These are phyloP conservation scores for Megaceryle maxima DNA, from an alignment of 2,113 vertebrate species.

Conservation along the genomic window DNA sequence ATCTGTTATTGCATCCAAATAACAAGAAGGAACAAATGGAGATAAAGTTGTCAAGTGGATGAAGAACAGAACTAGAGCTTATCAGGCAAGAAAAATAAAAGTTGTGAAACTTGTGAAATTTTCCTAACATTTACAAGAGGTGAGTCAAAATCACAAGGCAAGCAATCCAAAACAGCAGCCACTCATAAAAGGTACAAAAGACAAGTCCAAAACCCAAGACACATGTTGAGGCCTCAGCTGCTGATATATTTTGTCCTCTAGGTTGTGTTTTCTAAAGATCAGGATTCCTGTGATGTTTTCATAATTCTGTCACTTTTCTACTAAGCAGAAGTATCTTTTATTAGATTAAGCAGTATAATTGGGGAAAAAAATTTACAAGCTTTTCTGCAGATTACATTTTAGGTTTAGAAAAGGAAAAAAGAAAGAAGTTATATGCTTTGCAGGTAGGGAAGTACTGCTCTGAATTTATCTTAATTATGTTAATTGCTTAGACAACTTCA, in stretches of 20 bases:
- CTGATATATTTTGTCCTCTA: neutral
- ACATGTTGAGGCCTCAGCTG: neutral
- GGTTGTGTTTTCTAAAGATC: neutral
- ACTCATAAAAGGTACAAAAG: neutral
- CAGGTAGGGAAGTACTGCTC: neutral
- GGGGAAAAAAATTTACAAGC: neutral
- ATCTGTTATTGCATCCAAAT: neutral
- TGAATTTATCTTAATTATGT: neutral
- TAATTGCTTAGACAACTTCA: neutral
- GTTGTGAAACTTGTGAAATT: constrained; percentile 3
- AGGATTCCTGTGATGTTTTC: neutral
- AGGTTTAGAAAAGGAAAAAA: neutral
- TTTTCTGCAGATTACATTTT: neutral
- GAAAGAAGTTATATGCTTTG: neutral
- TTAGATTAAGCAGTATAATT: neutral
- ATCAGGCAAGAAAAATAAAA: neutral
- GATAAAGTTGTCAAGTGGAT: neutral
- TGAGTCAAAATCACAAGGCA: constrained; percentile 11
- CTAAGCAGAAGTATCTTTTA: neutral
- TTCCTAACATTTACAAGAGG: neutral
- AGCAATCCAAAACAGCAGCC: neutral
- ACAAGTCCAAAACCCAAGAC: neutral
- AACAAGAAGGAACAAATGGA: neutral
- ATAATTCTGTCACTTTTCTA: neutral
- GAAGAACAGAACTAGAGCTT: neutral